Base-by-base conservation (phyloP, 2,797 vertebrate genomes). In the Poeciliopsis turneri region DNA sequence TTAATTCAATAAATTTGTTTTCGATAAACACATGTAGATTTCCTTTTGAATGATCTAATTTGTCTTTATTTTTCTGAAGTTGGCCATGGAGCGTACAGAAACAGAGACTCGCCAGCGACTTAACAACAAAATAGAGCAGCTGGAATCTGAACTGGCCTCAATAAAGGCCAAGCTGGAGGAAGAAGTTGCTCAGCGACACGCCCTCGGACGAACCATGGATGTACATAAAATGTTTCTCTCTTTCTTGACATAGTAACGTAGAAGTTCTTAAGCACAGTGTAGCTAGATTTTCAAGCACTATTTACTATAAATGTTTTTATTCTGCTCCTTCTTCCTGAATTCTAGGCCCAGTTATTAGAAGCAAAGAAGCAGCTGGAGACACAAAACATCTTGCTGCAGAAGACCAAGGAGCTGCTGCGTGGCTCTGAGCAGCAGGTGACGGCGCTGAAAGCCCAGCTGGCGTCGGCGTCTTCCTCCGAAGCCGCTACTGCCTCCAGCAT, bases 21-120 rank as follows among this genome's bases (percentile, higher is more conserved):
- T 53, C 25, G 25, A 43, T 41, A 51, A 23, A 20, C 12, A 69
- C 13, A 28, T 5, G 9, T 9, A 1, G 1, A 39, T n/a, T 66
- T 36, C 41, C 2, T 20, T 64, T 25, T 33, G 5, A n/a, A 41
- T 28, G 9, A 0, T 20, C 5, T 1, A 39, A 55, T 0, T 20
- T 39, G 1, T 69, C 10, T 39, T 33, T 2, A 1, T 28, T 1
- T 69, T 57, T 74, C 2, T 81, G 0, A 71, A 99, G 98, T 92
- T 98, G 84, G 97, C 96, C 23, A 92, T 98, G 79, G 98, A 99
- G 81, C 96, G 95, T n/a, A 97, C 97, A 1, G 98, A 99, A 82
- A 96, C 96, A 0, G 97, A 98, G 88, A 96, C 95, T 43, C 97
- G 96, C 33, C 98, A 99, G 73, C 93, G 97, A 1, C 96, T 97